Conservation (phyloP, 2,888 invertebrate genomes). For the Peribatodes rhomboidaria region DNA sequence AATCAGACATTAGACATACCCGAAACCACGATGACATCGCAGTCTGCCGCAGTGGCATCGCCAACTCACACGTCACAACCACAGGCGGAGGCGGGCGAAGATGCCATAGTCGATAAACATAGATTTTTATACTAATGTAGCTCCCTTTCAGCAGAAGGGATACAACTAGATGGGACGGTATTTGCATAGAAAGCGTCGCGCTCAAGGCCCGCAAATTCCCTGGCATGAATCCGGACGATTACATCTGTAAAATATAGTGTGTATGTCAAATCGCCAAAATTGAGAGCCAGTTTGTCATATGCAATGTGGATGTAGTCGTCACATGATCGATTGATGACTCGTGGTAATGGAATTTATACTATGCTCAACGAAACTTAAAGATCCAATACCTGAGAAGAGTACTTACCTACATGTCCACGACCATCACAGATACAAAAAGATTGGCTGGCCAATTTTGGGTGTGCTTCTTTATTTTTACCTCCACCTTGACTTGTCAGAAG, state of each 20-base stretch:
- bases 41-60: slow-evolving; percentile 61
- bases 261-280: slow-evolving; percentile 73
- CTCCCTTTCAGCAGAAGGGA: slow-evolving; percentile 70
- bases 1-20: slow-evolving; percentile 72
- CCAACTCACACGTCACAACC: slow-evolving; percentile 68
- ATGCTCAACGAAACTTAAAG: not conserved
- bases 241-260: slow-evolving; percentile 63
- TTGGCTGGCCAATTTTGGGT: too few species aligned
- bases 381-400: too few species aligned
- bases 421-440: too few species aligned
- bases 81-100: slow-evolving; percentile 54
- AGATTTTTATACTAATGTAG: slow-evolving; percentile 59
- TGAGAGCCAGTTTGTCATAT: slow-evolving; percentile 69
- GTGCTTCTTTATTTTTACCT: too few species aligned
- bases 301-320: slow-evolving; percentile 49
- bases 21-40: slow-evolving; percentile 77
- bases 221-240: slow-evolving; percentile 77
- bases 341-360: slow-evolving; percentile 9
- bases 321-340: slow-evolving; percentile 52
- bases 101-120: slow-evolving; percentile 60
- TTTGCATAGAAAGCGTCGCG: slow-evolving; percentile 71
- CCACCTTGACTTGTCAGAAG: too few species aligned
- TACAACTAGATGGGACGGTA: slow-evolving; percentile 69
- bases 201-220: slow-evolving; percentile 78
- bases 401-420: too few species aligned